Base-by-base conservation (phyloP, 2,113 vertebrate genomes). In the Trogon surrucura region DNA sequence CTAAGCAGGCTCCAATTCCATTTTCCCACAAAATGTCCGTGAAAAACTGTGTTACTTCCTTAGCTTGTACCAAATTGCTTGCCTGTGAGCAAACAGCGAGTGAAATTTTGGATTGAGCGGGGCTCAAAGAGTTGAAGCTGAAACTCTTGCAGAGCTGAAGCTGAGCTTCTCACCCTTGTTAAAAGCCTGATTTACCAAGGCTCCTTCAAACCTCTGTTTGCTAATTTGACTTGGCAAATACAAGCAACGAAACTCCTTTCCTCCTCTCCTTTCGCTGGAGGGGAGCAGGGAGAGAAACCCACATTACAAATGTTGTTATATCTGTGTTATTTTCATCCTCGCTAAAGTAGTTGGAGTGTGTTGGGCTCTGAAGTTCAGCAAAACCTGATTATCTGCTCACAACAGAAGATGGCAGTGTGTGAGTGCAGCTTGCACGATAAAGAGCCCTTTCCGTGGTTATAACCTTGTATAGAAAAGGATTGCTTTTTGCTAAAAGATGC, bases 401-500 rank as follows among this genome's bases (percentile, higher is more conserved):
- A 82, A 92, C 98, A 97, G 96, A 93, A 98, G 98, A 85, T 97
- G 98, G 97, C 97, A 97, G 91, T 98, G 88, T 97, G 80, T 74
- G 85, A 95, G 62, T 95, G 32, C 57, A 72, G 11, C 72, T 95
- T 14, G 5, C 21, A 54, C 71, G 30, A 58, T 20, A 29, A 69
- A 82, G 69, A 69, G 1, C 22, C 6, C 5, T 86, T 71, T 66
- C 23, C 0, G 0, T 51, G 27, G 10, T 61, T 74, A 29, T 30
- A 38, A 27, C 65, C 19, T 29, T 14, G 0, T 48, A 10, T 17
- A 41, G 21, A 51, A 65, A 89, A 20, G 5, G 13, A 3, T 54
- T 9, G 0, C 1, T 0, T 85, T 90, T 36, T 88, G 7, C 26
- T 67, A 67, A 66, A 51, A 14, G 14, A 9, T 70, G 36, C 4